phyloP scores from a whole-genome alignment of 2,113 vertebrate genomes.

The Merops nubicus region DNA sequence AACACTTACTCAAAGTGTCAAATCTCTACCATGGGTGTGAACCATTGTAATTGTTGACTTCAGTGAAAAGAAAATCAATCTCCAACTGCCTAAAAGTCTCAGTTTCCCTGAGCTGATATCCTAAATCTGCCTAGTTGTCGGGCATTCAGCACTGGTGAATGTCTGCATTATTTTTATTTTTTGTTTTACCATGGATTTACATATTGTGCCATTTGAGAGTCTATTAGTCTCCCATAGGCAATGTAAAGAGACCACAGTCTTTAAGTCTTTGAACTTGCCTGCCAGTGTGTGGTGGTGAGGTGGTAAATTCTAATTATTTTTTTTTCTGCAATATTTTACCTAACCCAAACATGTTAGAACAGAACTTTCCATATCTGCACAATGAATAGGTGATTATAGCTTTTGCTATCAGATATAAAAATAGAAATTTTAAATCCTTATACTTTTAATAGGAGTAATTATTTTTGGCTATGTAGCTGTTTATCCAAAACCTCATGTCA shows the following conservation, averaged over 20 bases:
- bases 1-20: neutral
- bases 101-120: neutral
- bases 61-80: neutral
- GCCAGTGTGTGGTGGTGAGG: neutral
- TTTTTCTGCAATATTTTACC: neutral
- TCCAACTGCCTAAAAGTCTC: neutral
- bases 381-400: neutral
- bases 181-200: neutral
- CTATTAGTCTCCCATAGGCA: neutral
- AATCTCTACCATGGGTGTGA: neutral
- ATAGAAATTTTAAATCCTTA: slow-evolving; percentile 16
- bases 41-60: neutral
- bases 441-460: slow-evolving; percentile 27
- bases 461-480: slow-evolving; percentile 15
- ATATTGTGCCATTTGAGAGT: neutral
- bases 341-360: neutral
- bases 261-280: neutral
- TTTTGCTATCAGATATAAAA: neutral
- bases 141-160: neutral
- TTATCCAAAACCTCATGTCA: slow-evolving; percentile 26
- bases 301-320: neutral
- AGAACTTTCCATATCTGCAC: neutral
- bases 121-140: neutral
- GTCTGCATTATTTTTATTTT: neutral
- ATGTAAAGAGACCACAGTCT: neutral